Percentiles rank a stretch among this genome's conserved stretches.
These are phyloP conservation scores for Drosophila parvula DNA, from an alignment of 1,140 invertebrate species.

Conservation along the genomic window DNA sequence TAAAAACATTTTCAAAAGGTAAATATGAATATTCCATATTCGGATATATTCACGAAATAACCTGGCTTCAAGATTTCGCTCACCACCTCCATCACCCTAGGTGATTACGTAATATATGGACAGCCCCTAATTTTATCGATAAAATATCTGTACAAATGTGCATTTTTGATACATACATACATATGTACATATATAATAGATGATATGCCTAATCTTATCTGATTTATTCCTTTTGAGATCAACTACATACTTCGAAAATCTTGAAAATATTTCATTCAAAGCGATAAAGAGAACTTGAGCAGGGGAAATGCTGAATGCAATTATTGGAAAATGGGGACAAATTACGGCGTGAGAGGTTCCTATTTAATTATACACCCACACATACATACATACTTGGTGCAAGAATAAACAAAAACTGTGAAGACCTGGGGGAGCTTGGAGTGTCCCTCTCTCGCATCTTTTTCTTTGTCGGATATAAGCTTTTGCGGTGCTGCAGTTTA, in stretches of 20 bases:
- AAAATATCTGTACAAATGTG: background rate
- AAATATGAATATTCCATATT: too few species aligned
- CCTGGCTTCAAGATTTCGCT: too few species aligned
- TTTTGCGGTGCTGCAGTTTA: slow-evolving; percentile 26
- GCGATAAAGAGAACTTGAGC: background rate
- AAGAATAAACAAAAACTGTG: slow-evolving; percentile 12
- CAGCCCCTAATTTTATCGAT: background rate
- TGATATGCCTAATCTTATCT: background rate
- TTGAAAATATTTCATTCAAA: background rate
- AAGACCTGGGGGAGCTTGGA: background rate
- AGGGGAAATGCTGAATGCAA: background rate
- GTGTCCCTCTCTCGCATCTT: slow-evolving; percentile 2
- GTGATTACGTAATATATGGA: background rate
- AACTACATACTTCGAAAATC: background rate
- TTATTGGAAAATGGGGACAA: background rate
- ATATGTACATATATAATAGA: too few species aligned
- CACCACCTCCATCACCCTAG: background rate
- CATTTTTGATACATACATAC: too few species aligned
- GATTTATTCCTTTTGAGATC: background rate
- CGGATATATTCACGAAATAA: too few species aligned
- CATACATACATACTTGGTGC: background rate
- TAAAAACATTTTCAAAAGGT: too few species aligned
- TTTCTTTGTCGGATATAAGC: slow-evolving; percentile 10
- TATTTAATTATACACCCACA: background rate
- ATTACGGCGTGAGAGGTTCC: background rate